Base-by-base conservation (phyloP, 2,888 invertebrate species). In the Oscheius sp. region DNA sequence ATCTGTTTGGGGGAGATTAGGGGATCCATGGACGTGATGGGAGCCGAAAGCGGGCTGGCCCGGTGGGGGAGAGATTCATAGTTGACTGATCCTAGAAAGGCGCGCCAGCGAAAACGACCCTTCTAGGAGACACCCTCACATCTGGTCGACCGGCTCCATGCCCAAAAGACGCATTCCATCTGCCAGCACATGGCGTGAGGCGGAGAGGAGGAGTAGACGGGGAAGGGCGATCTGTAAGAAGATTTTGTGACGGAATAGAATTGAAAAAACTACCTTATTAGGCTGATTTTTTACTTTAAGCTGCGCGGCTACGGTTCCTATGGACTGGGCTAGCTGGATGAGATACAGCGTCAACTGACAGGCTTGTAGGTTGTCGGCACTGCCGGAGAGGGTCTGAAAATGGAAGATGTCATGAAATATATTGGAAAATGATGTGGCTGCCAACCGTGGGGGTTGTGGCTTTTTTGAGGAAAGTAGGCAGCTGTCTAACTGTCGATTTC, bases 121-220 rank as follows among this genome's bases (percentile, higher is more conserved):
- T 79, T 76, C 79, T 59, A 78, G 78, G 81, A 66, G 71, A 75
- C 51, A 76, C 76, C 79, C 72, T 80, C 79, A 85, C 84, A 85
- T 82, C n/a, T 72, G 65, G 13, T 78, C 71, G 21, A 85, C 72
- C 21, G 87, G 85, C 2, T 75, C 62, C 50, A 87, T 77, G 13
- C 87, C 87, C 9, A 87, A 74, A 48, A 87, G 60, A 2, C 37
- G 63, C 76, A 87, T 83, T n/a, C 85, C 85, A 50, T 88, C 83
- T 47, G 78, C 77, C 29, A 87, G 76, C 2, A 87, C 85, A n/a
- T 79, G 77, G 9, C 84, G 82, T 4, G 84, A 80, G 3, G 86
- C 80, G 4, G 80, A 76, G 51, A 87, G 80, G 7, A 88, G 74
- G 9, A 87, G 75, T 35, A 87, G 77, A 35, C 87, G 82, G 3